These are phyloP conservation scores for Chaunax sp. DNA, from an alignment of 2,797 vertebrate species.

Conservation along the genomic window DNA sequence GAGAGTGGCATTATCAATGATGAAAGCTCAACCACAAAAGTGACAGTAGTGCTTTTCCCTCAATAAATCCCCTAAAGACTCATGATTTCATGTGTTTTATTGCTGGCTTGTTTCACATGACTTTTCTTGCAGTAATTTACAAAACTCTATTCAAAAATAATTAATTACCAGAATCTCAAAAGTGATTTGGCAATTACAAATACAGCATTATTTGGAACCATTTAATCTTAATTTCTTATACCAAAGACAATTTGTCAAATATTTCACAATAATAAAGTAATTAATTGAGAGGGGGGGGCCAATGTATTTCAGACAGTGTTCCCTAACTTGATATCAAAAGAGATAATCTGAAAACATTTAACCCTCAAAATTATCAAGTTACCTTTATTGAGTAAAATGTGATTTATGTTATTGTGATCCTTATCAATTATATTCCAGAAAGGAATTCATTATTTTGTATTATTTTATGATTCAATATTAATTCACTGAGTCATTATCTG, in stretches of 20 bases:
- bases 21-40: conserved; percentile 39
- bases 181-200: conserved; percentile 32
- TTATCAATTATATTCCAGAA: no score
- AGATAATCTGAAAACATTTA: conserved; percentile 25
- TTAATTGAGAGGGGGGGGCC: conserved; percentile 1
- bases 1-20: conserved; percentile 21
- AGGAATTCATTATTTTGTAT: no score
- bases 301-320: conserved; percentile 18
- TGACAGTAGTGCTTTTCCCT: conserved; percentile 40
- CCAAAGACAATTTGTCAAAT: conserved; percentile 14
- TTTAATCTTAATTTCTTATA: conserved; percentile 27
- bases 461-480: conserved; percentile 5
- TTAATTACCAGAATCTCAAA: conserved; percentile 13
- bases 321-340: conserved; percentile 29
- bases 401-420: conserved; percentile 11
- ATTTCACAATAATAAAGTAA: conserved; percentile 16
- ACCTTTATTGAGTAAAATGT: conserved; percentile 24
- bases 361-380: conserved; percentile 10
- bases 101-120: conserved; percentile 47
- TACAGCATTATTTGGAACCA: conserved; percentile 10
- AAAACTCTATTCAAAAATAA: conserved; percentile 33
- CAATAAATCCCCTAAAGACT: conserved; percentile 5
- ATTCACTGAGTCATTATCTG: conserved; percentile 60
- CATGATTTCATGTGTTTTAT: conserved; percentile 47
- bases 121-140: conserved; percentile 26